phyloP scores from a whole-genome alignment of 2,888 invertebrate genomes.

The Idaea dimidiata region DNA sequence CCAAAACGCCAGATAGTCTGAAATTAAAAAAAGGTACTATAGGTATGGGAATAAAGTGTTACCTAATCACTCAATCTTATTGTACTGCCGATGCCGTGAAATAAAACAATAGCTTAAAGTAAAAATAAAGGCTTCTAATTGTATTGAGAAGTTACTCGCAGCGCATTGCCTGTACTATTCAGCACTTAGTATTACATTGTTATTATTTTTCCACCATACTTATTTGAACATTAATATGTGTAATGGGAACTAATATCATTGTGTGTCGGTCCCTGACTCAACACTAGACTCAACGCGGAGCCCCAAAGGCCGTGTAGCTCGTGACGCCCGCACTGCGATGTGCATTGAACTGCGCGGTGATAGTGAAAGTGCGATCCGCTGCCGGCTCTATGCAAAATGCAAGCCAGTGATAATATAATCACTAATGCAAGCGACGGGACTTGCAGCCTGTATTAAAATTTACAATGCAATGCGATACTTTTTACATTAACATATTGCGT shows the following conservation, averaged over 20 bases:
- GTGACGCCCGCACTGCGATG: slow-evolving; percentile 13
- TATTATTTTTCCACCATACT: neutral
- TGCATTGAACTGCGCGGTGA: slow-evolving; percentile 32
- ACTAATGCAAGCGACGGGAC: too few relatives aligned
- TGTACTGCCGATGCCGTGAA: too few relatives aligned
- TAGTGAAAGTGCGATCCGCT: slow-evolving; percentile 28
- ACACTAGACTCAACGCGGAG: neutral
- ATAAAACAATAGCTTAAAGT: too few relatives aligned
- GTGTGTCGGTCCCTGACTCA: neutral
- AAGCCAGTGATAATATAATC: neutral
- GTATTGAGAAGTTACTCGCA: neutral
- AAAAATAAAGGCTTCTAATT: too few relatives aligned
- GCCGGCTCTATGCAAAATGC: slow-evolving; percentile 10
- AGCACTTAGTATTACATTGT: neutral
- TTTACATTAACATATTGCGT: too few relatives aligned
- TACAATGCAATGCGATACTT: too few relatives aligned
- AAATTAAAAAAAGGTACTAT: too few relatives aligned
- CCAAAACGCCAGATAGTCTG: too few relatives aligned
- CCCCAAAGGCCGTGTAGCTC: neutral
- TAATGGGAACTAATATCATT: neutral
- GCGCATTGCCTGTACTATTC: neutral
- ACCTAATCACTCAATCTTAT: too few relatives aligned
- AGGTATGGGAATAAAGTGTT: too few relatives aligned
- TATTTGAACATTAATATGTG: neutral
- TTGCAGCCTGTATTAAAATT: too few relatives aligned